Evolutionary conservation across 2,797 vertebrate genomes (phyloP), one percentile per base, ranked within the genome.

Genomic region (Lophotriccus pileatus): DNA sequence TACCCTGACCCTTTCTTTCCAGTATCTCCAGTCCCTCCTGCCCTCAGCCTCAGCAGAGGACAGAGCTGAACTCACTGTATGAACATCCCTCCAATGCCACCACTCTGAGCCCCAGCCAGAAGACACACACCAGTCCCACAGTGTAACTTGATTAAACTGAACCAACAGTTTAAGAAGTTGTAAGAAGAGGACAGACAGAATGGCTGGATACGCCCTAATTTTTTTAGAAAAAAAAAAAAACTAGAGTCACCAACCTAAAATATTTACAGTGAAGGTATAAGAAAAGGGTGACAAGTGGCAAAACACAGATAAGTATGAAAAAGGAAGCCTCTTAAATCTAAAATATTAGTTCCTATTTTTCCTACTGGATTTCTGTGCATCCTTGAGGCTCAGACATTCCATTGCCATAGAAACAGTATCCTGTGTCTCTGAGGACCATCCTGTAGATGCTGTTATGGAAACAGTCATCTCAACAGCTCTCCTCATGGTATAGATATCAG

Each of bases 391-490:
- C 58, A 84, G 79, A 37, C 82, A 19, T 85, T 84, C 66, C 24
- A 74, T 97, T 91, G 8, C 96, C 92, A 97, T 97, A 90, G 97
- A 94, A 96, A 95, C 95, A 70, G 80, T 7, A 37, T 47, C 90
- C 84, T 79, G 74, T 95, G 90, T 82, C 91, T 72, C 50, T 27
- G 69, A 82, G 90, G 92, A 80, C 13, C 89, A 69, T 63, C 37
- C 87, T 56, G 94, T 58, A 84, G 88, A 77, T 80, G 96, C 97
- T 96, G 92, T 93, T 95, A 96, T 85, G 94, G 96, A 92, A 93
- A 96, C 94, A 86, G 39, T 25, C 67, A 55, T 88, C 89, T 74
- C n/a, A 73, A 76, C 76, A 93, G 94, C 92, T 94, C 78, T 56
- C 84, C 91, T 46, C 67, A 14, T 16, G n/a, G 55, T 84, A 55